Base-by-base conservation (phyloP, 1,140 invertebrate genomes). In the Drosophila grimshawi region DNA sequence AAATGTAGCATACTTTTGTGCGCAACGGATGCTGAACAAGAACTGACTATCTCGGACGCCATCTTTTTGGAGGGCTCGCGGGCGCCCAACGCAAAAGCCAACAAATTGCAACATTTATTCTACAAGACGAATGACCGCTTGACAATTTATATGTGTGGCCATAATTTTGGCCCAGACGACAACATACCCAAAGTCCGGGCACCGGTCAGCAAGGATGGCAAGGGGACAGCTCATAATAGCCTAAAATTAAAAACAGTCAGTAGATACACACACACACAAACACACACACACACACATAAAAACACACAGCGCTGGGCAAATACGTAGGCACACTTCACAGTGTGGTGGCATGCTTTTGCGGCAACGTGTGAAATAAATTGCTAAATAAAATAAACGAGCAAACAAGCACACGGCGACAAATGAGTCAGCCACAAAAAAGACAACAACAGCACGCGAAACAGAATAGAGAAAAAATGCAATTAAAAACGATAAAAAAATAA, bases 91-190 rank as follows among this genome's bases (percentile, higher is more conserved):
- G 69, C 76, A 67, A 76, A 89, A 83, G 75, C 78, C 86, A 90
- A 90, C 81, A 90, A 89, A 89, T 89, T 89, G 86, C 86, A 90
- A 89, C 86, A 89, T 89, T 89, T 90, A 90, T 89, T 89, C 78
- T 77, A 81, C 78, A 89, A 89, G 86, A 89, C 89, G 86, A 90
- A 89, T 89, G 86, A 72, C 55, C 86, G 81, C 86, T 89, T 90
- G 86, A 89, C 86, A 89, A 90, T 89, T 89, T 89, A 89, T 90
- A 89, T 86, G 81, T 89, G 81, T 76, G 78, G 62, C 86, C 83
- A 86, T 86, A 86, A 86, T 89, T 86, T 81, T 88, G 66, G 19
- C 41, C 74, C 48, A 8, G 55, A 53, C 80, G 67, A 3, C 37
- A 35, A 19, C 37, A 45, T 32, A 55, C 60, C 43, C 35, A 37